These are phyloP conservation scores for Pristis pectinata DNA, from an alignment of 2,797 vertebrate species.

Conservation along the genomic window DNA sequence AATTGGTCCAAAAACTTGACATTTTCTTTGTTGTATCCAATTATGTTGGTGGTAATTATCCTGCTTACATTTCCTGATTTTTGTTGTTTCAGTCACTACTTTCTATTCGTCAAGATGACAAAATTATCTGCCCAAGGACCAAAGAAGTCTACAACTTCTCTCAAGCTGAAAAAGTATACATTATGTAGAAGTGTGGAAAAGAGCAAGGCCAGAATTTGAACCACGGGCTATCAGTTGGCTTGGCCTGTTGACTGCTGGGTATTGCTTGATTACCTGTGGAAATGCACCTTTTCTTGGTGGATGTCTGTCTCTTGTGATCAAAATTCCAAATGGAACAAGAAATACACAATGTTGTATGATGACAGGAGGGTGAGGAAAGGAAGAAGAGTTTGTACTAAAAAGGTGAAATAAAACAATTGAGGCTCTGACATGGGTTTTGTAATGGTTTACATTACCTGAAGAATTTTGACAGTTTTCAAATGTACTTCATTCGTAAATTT, in stretches of 20 bases:
- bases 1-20: too few relatives aligned
- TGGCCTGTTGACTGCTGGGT: slow-evolving; percentile 52
- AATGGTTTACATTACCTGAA: slow-evolving; percentile 56
- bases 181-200: slow-evolving; percentile 76
- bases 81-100: slow-evolving; percentile 77
- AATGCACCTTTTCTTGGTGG: slow-evolving; percentile 51
- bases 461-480: slow-evolving; percentile 58
- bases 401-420: slow-evolving; percentile 42
- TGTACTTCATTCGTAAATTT: slow-evolving; percentile 46
- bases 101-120: slow-evolving; percentile 98
- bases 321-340: slow-evolving; percentile 62
- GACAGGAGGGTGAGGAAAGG: slow-evolving; percentile 38
- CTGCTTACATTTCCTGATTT: neutral
- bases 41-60: too few relatives aligned
- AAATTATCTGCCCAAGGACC: slow-evolving; percentile 97
- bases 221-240: slow-evolving; percentile 49
- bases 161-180: slow-evolving; percentile 98
- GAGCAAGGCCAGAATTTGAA: slow-evolving; percentile 50
- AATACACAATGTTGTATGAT: slow-evolving; percentile 48
- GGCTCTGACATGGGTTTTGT: slow-evolving; percentile 51
- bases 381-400: slow-evolving; percentile 52
- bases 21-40: too few relatives aligned
- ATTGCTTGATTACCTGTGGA: slow-evolving; percentile 48
- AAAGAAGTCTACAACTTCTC: slow-evolving; percentile 99
- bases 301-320: slow-evolving; percentile 64